Base-by-base conservation (phyloP, 1,140 invertebrate genomes). In the Meloidogyne chitwoodi region DNA sequence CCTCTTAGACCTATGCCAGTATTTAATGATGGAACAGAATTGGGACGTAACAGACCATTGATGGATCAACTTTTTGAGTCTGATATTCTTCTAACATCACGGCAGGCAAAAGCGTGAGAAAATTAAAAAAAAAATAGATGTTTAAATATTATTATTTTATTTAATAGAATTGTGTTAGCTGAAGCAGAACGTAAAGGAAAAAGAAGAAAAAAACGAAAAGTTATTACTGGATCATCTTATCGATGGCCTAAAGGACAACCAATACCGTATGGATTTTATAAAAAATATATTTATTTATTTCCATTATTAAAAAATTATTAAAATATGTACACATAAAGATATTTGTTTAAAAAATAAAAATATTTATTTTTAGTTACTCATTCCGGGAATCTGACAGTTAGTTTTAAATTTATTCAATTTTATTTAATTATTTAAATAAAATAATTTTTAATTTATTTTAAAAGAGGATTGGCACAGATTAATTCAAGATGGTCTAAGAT, bases 381-480 rank as follows among this genome's bases (percentile, higher is more conserved):
- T 84, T 87, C 19, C 68, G 84, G 4, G 82, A 85, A 11, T 68
- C 66, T 31, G 83, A 85, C 70, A 77, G 83, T 84, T 68, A 24
- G 77, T 82, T 44, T 26, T 63, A 14, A 34, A 44, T 29, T 34
- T 27, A 14, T 1, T n/a, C 11, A 16, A 22, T 27, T 10, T 8
- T 63, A 14, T 2, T 38, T 38, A 38, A 38, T 8, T 22, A n/a
- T 56, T n/a, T 41, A 41, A 41, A 41, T 12, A 41, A 12, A 6
- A 41, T 12, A 75, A 75, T 24, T 65, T 22, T 26, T 16, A 14
- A 22, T 3, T 16, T n/a, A 24, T n/a, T 64, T 68, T 80, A 75
- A 68, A 75, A 85, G 84, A 77, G 27, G 74, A 85, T 74, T 87
- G 85, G 84, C 80, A 78, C 8, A 48, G 81, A 56, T 48, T 85